Conservation (phyloP, 2,113 vertebrate species). For the Microcebus lehilahytsara region DNA sequence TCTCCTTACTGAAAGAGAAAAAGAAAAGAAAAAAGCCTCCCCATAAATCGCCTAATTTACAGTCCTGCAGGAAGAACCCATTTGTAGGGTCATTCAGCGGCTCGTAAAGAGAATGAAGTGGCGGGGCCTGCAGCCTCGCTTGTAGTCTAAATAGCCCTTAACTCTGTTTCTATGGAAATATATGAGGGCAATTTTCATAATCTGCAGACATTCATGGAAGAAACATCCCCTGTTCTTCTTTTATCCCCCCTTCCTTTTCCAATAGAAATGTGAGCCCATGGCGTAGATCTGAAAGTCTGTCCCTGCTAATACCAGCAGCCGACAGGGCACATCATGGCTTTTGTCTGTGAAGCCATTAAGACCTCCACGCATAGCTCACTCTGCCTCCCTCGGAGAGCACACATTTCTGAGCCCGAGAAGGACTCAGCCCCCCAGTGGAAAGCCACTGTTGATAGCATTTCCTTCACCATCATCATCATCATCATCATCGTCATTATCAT, state of each 20-base stretch:
- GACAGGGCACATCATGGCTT: background rate
- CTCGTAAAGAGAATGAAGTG: constrained; percentile 53
- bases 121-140: background rate
- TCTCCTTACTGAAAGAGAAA: constrained; percentile 45
- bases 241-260: background rate
- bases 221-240: background rate
- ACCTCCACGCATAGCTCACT: background rate
- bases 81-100: constrained; percentile 34
- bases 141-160: constrained; percentile 42
- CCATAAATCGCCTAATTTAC: constrained; percentile 53
- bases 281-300: background rate
- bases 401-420: background rate
- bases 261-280: constrained; percentile 53
- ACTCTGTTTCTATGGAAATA: constrained; percentile 63
- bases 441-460: background rate
- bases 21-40: background rate
- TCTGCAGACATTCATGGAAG: constrained; percentile 55
- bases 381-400: background rate
- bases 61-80: constrained; percentile 35
- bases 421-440: background rate
- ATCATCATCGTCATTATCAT: background rate
- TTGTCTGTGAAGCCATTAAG: constrained; percentile 38
- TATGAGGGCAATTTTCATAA: constrained; percentile 66
- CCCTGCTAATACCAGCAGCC: background rate
- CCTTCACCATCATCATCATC: background rate